Percentiles rank a stretch among this genome's conserved stretches.
Evolutionary conservation across 2,888 invertebrate species (phyloP).

Genomic region (Epirrita christyi): DNA sequence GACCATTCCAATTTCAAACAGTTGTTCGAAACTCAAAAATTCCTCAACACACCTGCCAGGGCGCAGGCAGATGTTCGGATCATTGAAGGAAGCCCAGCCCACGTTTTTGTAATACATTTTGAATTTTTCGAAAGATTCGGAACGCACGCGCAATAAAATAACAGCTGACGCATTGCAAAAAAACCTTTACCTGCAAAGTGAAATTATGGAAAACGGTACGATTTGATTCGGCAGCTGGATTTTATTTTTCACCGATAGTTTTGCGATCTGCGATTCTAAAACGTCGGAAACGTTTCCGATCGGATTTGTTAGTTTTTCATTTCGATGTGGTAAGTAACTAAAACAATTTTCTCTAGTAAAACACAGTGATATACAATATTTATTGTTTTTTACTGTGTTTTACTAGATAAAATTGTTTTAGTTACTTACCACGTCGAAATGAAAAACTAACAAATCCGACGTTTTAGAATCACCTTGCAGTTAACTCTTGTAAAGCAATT

Average conservation of each 20-base stretch:
- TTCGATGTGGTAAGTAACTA: too few relatives aligned
- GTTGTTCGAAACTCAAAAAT: constrained; percentile 59
- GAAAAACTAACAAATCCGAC: too few relatives aligned
- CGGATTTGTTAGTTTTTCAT: too few relatives aligned
- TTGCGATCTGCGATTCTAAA: too few relatives aligned
- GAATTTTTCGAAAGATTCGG: constrained; percentile 58
- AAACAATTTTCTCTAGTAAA: too few relatives aligned
- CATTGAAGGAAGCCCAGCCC: constrained; percentile 52
- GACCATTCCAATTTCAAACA: constrained; percentile 36
- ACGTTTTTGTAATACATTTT: constrained; percentile 21
- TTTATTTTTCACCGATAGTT: constrained; percentile 14
- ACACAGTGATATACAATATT: too few relatives aligned
- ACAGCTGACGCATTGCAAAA: constrained; percentile 68
- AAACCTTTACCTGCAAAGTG: constrained; percentile 62
- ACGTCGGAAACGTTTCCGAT: too few relatives aligned
- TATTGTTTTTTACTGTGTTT: too few relatives aligned
- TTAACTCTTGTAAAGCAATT: too few relatives aligned
- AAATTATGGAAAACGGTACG: constrained; percentile 45
- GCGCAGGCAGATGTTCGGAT: constrained; percentile 68
- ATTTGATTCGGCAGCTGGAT: constrained; percentile 57
- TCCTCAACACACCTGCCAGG: constrained; percentile 63
- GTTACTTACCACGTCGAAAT: too few relatives aligned
- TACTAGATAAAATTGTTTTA: too few relatives aligned
- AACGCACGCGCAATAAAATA: constrained; percentile 60
- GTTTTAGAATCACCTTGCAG: too few relatives aligned